Conservation (phyloP, 2,113 vertebrate species). For the Alexandromys fortis region DNA sequence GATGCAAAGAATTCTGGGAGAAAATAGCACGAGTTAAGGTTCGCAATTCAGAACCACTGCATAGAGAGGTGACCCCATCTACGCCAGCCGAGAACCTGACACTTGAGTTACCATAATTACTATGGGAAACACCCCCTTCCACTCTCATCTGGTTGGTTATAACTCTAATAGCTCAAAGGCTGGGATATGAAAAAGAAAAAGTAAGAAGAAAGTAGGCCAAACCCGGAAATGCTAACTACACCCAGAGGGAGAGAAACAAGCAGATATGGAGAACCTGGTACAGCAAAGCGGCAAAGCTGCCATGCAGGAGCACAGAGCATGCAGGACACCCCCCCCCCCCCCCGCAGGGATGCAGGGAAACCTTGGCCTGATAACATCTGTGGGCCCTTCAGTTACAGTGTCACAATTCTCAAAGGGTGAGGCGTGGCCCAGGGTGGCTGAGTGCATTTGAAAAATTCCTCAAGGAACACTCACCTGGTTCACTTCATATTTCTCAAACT, state of each 20-base stretch:
- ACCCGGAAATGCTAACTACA: neutral
- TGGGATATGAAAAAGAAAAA: neutral
- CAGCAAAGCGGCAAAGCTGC: neutral
- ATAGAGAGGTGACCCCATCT: neutral
- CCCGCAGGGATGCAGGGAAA: neutral
- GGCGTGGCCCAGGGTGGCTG: neutral
- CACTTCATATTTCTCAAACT: conserved; percentile 91
- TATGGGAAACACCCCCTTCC: neutral
- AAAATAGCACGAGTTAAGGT: neutral
- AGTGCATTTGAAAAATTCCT: rapidly evolving
- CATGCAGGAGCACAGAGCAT: neutral
- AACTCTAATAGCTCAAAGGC: neutral
- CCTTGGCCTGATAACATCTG: neutral
- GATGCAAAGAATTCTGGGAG: neutral
- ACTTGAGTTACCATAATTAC: neutral
- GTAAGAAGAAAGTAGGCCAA: neutral
- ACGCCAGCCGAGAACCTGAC: neutral
- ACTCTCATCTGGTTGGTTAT: neutral
- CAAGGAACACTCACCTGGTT: conserved; percentile 86
- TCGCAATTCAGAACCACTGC: neutral
- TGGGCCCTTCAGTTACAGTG: neutral
- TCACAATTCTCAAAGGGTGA: neutral
- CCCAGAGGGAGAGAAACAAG: neutral
- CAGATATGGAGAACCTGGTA: too few relatives aligned
- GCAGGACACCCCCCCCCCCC: neutral